These are phyloP conservation scores for Vanessa tameamea DNA, from an alignment of 1,140 invertebrate genomes.

Conservation along the genomic window DNA sequence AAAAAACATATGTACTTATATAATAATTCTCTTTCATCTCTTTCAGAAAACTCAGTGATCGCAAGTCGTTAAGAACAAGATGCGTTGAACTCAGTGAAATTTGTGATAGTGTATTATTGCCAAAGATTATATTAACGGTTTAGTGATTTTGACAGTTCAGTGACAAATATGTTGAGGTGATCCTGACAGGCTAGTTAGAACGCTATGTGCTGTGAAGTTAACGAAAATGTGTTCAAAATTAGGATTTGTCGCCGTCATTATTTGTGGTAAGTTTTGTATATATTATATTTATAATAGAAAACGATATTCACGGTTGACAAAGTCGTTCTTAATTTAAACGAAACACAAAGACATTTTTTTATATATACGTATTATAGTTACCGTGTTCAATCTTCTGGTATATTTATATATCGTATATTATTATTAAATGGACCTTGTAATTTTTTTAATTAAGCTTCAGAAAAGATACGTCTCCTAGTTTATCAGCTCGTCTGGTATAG, in stretches of 20 bases:
- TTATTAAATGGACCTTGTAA: too few species aligned
- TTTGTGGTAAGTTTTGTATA: slow-evolving; percentile 55
- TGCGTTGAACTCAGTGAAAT: slow-evolving; percentile 16
- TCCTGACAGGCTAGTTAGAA: slow-evolving; percentile 36
- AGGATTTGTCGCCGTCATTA: slow-evolving; percentile 45
- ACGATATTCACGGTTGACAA: too few species aligned
- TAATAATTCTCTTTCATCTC: slow-evolving; percentile 4
- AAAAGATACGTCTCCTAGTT: too few species aligned
- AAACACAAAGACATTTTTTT: too few species aligned
- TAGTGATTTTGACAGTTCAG: slow-evolving; percentile 32
- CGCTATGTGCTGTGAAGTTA: slow-evolving; percentile 60
- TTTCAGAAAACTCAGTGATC: not conserved
- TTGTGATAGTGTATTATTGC: slow-evolving; percentile 1
- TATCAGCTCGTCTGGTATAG: too few species aligned
- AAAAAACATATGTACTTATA: not conserved
- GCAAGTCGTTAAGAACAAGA: slow-evolving; percentile 1
- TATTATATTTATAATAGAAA: too few species aligned
- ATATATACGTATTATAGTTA: too few species aligned
- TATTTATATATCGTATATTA: too few species aligned
- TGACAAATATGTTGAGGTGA: slow-evolving; percentile 59
- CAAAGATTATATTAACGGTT: slow-evolving; percentile 39
- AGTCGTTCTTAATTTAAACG: too few species aligned
- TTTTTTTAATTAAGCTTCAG: too few species aligned
- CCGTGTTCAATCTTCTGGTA: too few species aligned
- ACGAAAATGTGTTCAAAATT: slow-evolving; percentile 63